Percentiles rank a stretch among this genome's conserved stretches.
Conservation (phyloP, 2,888 invertebrate genomes). For the Periphyllus acericola region DNA sequence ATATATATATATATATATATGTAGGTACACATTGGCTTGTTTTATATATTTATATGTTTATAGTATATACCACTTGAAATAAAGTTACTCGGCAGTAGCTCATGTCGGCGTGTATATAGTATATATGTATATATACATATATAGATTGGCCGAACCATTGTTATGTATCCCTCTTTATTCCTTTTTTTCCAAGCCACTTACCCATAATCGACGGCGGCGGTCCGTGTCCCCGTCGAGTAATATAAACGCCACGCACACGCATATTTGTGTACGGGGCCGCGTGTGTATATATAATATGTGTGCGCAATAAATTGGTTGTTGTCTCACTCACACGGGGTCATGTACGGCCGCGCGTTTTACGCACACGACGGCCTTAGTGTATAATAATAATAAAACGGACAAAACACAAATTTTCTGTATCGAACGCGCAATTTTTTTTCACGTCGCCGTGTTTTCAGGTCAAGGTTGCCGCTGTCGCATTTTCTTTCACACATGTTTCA, state of each 20-base stretch:
- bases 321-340: constrained; percentile 32
- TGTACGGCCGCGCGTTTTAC: not conserved
- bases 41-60: not conserved
- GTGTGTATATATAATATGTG: not conserved
- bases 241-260: constrained; percentile 38
- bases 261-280: not conserved
- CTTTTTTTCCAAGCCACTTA: constrained; percentile 45
- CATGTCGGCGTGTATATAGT: not conserved
- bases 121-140: not conserved
- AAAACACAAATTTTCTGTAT: constrained; percentile 44
- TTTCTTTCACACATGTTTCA: constrained; percentile 58
- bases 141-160: constrained; percentile 32
- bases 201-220: constrained; percentile 31
- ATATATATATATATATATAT: no score
- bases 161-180: constrained; percentile 34
- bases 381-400: not conserved
- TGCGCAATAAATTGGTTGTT: constrained; percentile 46
- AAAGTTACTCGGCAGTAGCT: constrained; percentile 31
- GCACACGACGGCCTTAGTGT: constrained; percentile 1
- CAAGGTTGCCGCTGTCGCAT: constrained; percentile 50
- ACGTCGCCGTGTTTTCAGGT: constrained; percentile 35
- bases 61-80: constrained; percentile 26
- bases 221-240: constrained; percentile 32
- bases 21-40: not conserved
- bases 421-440: constrained; percentile 47